A percentile compares a stretch with the other conserved stretches of the same genome.
Conservation (phyloP, 2,113 vertebrate genomes). For the Saccopteryx leptura region DNA sequence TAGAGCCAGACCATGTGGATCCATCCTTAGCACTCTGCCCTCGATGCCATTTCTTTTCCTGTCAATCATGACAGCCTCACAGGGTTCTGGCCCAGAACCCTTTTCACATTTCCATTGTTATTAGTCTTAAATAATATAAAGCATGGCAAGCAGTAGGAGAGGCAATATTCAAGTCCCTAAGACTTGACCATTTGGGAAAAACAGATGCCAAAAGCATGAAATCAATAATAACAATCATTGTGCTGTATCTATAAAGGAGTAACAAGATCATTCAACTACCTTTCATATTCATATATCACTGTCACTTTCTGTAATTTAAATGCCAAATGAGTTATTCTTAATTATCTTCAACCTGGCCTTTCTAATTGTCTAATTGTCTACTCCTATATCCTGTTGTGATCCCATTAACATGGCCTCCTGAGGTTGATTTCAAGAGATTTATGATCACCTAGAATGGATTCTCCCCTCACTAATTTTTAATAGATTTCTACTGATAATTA, state of each 20-base stretch:
- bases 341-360: slow-evolving; percentile 55
- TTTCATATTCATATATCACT: slow-evolving; percentile 38
- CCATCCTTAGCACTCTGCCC: too few species aligned
- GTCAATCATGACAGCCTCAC: neutral
- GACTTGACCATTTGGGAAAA: neutral
- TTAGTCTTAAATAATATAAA: slow-evolving; percentile 24
- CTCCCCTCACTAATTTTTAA: slow-evolving; percentile 60
- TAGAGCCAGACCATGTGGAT: neutral
- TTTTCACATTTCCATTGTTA: neutral
- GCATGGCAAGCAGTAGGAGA: neutral
- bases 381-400: slow-evolving; percentile 1
- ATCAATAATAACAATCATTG: neutral
- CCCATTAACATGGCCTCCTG: slow-evolving; percentile 56
- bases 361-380: slow-evolving; percentile 51
- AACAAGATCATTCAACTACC: neutral
- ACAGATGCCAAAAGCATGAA: neutral
- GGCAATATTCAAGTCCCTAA: neutral
- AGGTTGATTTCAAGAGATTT: slow-evolving; percentile 63
- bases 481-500: slow-evolving; percentile 69
- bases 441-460: slow-evolving; percentile 44
- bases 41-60: neutral
- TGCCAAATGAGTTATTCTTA: slow-evolving; percentile 48
- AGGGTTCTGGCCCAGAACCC: neutral
- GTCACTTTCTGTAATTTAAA: slow-evolving; percentile 47
- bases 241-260: neutral